phyloP scores from a whole-genome alignment of 2,797 vertebrate species.

The Thamnophis elegans region DNA sequence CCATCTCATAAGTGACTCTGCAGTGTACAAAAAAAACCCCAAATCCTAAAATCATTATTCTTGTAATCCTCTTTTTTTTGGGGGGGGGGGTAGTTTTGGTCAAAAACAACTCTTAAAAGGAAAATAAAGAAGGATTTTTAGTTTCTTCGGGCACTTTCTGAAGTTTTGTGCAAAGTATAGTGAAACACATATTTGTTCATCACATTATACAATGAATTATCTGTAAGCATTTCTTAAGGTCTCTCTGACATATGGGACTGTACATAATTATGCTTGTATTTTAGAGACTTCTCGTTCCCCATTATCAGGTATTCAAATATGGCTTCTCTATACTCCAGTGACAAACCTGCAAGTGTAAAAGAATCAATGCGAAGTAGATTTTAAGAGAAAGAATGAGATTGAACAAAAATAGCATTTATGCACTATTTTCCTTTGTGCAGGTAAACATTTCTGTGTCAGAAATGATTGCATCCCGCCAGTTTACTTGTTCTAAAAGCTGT shows the following conservation, averaged over 20 bases:
- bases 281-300: not conserved
- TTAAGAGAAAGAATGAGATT: not conserved
- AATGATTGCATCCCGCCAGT: not conserved
- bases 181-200: not conserved
- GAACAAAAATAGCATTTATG: not conserved
- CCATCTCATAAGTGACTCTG: not conserved
- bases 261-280: not conserved
- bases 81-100: not conserved
- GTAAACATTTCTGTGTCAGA: not conserved
- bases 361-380: not conserved
- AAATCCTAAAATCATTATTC: not conserved
- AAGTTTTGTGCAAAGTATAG: not conserved
- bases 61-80: not conserved
- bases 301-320: not conserved
- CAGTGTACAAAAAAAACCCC: not conserved
- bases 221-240: slow-evolving; percentile 1
- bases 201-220: not conserved
- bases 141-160: not conserved
- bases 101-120: not conserved
- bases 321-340: slow-evolving; percentile 3
- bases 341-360: not conserved
- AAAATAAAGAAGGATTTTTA: not conserved
- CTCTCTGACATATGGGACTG: slow-evolving; percentile 7
- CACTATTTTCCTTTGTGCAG: not conserved
- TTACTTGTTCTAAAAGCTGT: not conserved